Evolutionary conservation across 1,140 invertebrate genomes (phyloP).

Genomic region (Cepaea nemoralis): DNA sequence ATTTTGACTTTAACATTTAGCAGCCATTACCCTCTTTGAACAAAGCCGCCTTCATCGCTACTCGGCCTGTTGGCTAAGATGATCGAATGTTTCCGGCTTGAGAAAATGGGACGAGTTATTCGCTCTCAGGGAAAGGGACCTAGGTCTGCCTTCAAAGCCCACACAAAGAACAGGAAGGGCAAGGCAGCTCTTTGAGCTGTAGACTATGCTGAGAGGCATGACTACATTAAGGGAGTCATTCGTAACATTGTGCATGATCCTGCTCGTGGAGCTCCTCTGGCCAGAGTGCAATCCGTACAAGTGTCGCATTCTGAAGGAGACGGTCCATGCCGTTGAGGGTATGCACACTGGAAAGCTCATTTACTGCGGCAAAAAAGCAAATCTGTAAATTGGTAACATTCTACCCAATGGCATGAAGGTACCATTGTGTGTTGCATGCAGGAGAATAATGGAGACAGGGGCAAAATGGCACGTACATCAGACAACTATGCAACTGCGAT

Average conservation of each 20-base stretch:
- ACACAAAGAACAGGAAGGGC: too few relatives aligned
- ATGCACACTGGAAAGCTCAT: slow-evolving; percentile 99
- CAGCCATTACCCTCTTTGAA: too few relatives aligned
- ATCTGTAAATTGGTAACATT: slow-evolving; percentile 92
- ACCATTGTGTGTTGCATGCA: slow-evolving; percentile 99
- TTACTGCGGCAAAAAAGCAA: slow-evolving; percentile 91
- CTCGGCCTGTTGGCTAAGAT: too few relatives aligned
- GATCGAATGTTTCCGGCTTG: too few relatives aligned
- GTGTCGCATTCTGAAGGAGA: slow-evolving; percentile 96
- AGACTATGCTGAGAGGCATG: slow-evolving; percentile 97
- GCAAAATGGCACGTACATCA: too few relatives aligned
- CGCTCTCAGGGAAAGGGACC: slow-evolving; percentile 97
- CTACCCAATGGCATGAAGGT: slow-evolving; percentile 97
- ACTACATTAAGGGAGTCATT: slow-evolving; percentile 98
- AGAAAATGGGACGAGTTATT: too few relatives aligned
- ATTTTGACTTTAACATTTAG: too few relatives aligned
- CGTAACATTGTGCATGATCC: slow-evolving; percentile 99
- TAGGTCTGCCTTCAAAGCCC: too few relatives aligned
- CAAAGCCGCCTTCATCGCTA: too few relatives aligned
- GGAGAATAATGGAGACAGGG: slow-evolving; percentile 98
- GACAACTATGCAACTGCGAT: too few relatives aligned
- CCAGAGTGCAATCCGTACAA: slow-evolving; percentile 97
- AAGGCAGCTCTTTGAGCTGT: slow-evolving; percentile 96
- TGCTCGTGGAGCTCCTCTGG: slow-evolving; percentile 96
- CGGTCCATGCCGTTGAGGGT: too few relatives aligned